These are phyloP conservation scores for Sarcophaga bullata DNA, from an alignment of 1,140 invertebrate genomes.

Conservation along the genomic window DNA sequence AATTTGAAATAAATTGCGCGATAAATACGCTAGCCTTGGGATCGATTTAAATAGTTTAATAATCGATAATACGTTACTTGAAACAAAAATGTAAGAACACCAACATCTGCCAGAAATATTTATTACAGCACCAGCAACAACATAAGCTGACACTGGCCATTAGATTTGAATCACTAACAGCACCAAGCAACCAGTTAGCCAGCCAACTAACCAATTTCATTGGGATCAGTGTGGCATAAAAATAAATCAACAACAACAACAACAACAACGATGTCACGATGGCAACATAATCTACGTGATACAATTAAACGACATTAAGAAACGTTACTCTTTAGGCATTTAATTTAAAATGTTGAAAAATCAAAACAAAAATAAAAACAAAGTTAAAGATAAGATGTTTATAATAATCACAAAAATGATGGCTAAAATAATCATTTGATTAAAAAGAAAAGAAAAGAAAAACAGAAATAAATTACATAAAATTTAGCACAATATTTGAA, in stretches of 20 bases:
- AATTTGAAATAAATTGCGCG: not conserved
- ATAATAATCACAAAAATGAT: no score
- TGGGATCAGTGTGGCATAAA: no score
- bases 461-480: no score
- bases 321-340: not conserved
- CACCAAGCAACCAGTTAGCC: not conserved
- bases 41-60: constrained; percentile 25
- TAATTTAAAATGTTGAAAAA: no score
- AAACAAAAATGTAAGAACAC: no score
- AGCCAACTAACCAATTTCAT: not conserved
- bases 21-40: not conserved
- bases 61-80: not conserved
- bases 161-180: not conserved
- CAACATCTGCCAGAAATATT: no score
- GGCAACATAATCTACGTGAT: not conserved
- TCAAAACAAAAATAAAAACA: no score
- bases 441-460: no score
- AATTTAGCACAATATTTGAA: no score
- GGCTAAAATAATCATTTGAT: no score
- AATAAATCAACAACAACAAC: not conserved
- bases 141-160: not conserved
- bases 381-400: no score
- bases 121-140: no score
- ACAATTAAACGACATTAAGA: constrained; percentile 6
- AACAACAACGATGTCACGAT: constrained; percentile 1